Evolutionary conservation across 2,113 vertebrate genomes (phyloP).

Genomic region (Tonatia bakeri): DNA sequence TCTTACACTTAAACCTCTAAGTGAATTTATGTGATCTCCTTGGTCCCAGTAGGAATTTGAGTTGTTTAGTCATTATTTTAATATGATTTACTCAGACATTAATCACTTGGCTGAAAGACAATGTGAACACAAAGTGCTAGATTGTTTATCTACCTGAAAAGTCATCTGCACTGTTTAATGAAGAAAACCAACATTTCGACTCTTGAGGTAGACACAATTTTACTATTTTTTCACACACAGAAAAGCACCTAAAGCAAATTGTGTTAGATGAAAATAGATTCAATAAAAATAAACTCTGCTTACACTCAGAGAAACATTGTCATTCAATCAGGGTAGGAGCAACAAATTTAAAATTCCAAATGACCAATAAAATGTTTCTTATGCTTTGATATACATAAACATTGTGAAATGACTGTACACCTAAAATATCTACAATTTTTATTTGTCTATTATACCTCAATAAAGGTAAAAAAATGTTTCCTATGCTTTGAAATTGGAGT

Average conservation of each 20-base stretch:
- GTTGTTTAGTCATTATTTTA: not conserved
- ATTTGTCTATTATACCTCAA: not conserved
- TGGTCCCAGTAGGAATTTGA: not conserved
- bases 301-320: not conserved
- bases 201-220: not conserved
- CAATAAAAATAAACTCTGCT: not conserved
- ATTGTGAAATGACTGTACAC: not conserved
- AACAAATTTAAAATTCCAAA: constrained; percentile 44
- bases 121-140: not conserved
- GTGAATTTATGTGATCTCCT: not conserved
- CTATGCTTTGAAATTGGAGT: constrained; percentile 2
- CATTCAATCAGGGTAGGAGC: not conserved
- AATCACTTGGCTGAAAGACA: not conserved
- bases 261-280: not conserved
- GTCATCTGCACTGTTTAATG: not conserved
- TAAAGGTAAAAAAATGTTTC: not conserved
- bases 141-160: not conserved
- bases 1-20: not conserved
- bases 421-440: not conserved
- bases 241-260: not conserved
- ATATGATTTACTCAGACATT: not conserved
- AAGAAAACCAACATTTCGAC: not conserved
- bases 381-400: not conserved
- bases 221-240: not conserved
- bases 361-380: not conserved